Base-by-base conservation (phyloP, 1,140 invertebrate species). In the Lanistes nyassanus region DNA sequence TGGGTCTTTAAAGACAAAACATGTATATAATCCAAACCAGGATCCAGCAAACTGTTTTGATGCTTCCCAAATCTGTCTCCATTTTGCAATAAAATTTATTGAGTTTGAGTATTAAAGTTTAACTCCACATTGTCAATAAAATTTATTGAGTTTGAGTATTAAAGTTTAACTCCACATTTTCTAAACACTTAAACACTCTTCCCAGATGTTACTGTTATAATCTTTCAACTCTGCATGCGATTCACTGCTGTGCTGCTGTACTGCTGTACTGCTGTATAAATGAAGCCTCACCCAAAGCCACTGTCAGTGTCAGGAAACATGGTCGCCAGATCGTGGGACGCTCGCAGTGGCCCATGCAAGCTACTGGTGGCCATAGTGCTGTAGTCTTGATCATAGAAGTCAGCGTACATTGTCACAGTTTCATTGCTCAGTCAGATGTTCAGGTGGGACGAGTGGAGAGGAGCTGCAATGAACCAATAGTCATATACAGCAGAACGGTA, bases 251-350 rank as follows among this genome's bases (percentile, higher is more conserved):
- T 58, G n/a, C 31, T 73, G 31, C 23, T n/a, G 31, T 5, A 23
- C 6, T 36, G 19, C 36, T 31, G 9, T 16, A 72, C 62, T 75
- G 26, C 34, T 66, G 47, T 47, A 26, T 19, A 65, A 62, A 39
- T 26, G 19, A 11, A 67, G 78, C n/a, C 71, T 76, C 78, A 83
- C 82, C 81, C 80, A 67, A 84, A 84, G 5, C 84, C 84, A 79
- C 84, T 85, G 78, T 85, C 84, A 31, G 79, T 78, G 68, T 85
- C 84, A n/a, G 84, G 82, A 74, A 82, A 85, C 29, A 81, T 62
- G 23, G 67, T 56, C 21, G 64, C 47, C 37, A 79, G 66, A 55
- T 76, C 75, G 36, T 79, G 78, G 23, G 68, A 36, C 6, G 75
- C 78, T 42, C 70, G 70, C 39, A 79, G n/a, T 19, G 78, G 78